Percentiles rank a stretch among this genome's conserved stretches.
Evolutionary conservation across 2,113 vertebrate genomes (phyloP).

Genomic region (Phrynosoma blainvillii): DNA sequence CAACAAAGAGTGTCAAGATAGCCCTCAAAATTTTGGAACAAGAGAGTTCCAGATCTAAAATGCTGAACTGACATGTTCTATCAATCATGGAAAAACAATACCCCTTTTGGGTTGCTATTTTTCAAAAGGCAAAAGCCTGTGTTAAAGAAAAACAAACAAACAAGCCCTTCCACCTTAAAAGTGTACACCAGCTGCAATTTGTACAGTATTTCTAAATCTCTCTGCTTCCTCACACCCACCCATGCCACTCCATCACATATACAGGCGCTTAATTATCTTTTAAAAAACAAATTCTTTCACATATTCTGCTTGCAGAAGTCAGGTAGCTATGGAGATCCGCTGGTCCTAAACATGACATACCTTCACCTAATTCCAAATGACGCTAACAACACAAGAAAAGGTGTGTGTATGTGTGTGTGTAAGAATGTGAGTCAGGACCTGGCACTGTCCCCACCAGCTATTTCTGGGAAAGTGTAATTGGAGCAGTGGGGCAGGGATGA

Average conservation of each 20-base stretch:
- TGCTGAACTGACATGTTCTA: background rate
- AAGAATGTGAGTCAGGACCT: background rate
- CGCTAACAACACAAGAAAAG: background rate
- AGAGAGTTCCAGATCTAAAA: background rate
- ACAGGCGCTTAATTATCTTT: background rate
- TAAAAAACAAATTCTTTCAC: background rate
- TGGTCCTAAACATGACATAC: background rate
- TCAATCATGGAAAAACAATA: background rate
- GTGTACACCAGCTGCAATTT: background rate
- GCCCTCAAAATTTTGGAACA: background rate
- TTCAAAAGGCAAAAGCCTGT: background rate
- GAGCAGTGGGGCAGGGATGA: background rate
- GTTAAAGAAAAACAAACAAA: background rate
- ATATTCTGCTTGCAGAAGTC: background rate
- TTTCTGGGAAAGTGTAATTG: background rate
- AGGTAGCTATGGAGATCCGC: background rate
- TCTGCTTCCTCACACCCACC: no score
- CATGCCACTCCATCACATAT: no score
- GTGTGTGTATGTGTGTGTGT: no score
- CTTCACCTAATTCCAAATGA: background rate
- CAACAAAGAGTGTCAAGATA: background rate
- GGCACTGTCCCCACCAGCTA: background rate
- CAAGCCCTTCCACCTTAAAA: background rate
- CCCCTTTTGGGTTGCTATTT: background rate
- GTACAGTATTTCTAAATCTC: background rate